Evolutionary conservation across 2,888 invertebrate species (phyloP).

Genomic region (Sinelater perroti): DNA sequence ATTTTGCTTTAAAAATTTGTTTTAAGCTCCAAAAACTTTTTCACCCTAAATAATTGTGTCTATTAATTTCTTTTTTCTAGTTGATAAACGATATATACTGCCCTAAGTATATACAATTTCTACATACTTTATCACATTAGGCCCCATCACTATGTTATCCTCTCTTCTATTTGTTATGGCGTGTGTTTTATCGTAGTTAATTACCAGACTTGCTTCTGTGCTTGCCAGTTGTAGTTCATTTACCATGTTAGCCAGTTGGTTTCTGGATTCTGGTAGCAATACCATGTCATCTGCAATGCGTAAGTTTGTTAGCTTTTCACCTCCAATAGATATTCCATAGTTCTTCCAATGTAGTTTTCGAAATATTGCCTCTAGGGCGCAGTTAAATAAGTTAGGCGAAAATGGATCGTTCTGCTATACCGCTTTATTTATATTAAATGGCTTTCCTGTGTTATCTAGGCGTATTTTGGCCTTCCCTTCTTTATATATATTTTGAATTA

Average conservation of each 20-base stretch:
- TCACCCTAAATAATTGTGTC: no score
- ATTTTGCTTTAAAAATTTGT: no score
- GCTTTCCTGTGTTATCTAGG: not conserved
- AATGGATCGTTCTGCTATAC: not conserved
- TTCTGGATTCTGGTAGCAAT: slow-evolving; percentile 1
- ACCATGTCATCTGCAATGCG: slow-evolving; percentile 1
- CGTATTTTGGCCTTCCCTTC: slow-evolving; percentile 1
- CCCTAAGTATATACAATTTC: not conserved
- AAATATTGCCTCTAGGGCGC: not conserved
- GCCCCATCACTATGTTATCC: not conserved
- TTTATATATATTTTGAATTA: slow-evolving; percentile 2
- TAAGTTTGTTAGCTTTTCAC: not conserved
- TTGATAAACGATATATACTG: not conserved
- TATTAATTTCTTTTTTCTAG: no score
- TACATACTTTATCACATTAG: not conserved
- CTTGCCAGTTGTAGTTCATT: not conserved
- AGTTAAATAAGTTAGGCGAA: not conserved
- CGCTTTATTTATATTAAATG: not conserved
- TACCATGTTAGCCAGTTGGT: not conserved
- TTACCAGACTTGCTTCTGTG: not conserved
- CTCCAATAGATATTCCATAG: slow-evolving; percentile 5
- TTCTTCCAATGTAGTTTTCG: not conserved
- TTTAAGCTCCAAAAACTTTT: no score
- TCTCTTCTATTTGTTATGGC: slow-evolving; percentile 1
- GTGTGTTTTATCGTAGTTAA: slow-evolving; percentile 1